These are phyloP conservation scores for Drosophila kambysellisi DNA, from an alignment of 2,888 invertebrate genomes.

Conservation along the genomic window DNA sequence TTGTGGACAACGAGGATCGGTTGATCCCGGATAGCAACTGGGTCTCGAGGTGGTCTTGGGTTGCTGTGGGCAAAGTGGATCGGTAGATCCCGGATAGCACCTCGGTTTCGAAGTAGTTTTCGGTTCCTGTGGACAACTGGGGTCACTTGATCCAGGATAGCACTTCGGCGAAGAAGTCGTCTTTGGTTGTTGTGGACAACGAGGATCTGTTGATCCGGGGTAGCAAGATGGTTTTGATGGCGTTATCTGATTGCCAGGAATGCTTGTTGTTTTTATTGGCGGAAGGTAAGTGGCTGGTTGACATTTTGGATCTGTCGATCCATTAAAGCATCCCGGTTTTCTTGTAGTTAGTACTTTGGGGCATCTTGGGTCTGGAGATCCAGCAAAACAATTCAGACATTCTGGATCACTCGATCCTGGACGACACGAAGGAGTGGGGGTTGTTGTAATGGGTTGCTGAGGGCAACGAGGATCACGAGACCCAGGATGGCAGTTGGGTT, in stretches of 20 bases:
- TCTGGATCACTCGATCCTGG: conserved; percentile 80
- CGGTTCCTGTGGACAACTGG: conserved; percentile 26
- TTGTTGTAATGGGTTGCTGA: neutral
- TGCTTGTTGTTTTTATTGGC: conserved; percentile 36
- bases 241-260: conserved; percentile 29
- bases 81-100: neutral
- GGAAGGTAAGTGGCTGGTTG: conserved; percentile 57
- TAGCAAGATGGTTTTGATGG: conserved; percentile 29
- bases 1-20: conserved; percentile 67
- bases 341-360: conserved; percentile 48
- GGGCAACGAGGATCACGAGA: conserved; percentile 59
- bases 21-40: conserved; percentile 82
- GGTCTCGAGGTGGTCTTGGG: neutral
- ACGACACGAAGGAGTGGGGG: conserved; percentile 18
- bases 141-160: conserved; percentile 82
- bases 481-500: conserved; percentile 78
- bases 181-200: conserved; percentile 23
- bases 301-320: conserved; percentile 78
- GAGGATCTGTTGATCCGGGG: conserved; percentile 35
- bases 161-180: conserved; percentile 31
- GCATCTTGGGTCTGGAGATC: conserved; percentile 72
- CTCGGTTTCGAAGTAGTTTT: neutral
- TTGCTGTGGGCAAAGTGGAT: neutral
- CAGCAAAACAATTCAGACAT: conserved; percentile 80
- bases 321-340: conserved; percentile 81